Percentiles rank a stretch among this genome's conserved stretches.
Conservation (phyloP, 2,113 vertebrate species). For the Xyliphius kryptos region DNA sequence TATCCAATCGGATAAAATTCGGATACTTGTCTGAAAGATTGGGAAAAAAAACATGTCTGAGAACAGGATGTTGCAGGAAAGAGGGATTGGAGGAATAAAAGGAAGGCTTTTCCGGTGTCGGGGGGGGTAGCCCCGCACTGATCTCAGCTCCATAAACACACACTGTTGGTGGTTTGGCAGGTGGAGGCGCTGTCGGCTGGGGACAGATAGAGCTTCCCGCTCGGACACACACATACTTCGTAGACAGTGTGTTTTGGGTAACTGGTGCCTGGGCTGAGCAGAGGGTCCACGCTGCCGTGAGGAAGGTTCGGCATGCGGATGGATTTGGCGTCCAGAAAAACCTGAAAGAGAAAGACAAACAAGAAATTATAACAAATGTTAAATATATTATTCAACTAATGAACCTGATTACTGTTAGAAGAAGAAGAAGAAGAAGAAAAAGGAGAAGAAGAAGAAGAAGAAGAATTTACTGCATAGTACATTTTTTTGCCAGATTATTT, state of each 20-base stretch:
- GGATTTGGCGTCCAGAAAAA: constrained; percentile 88
- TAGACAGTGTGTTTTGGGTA: constrained; percentile 88
- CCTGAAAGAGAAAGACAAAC: too few relatives aligned
- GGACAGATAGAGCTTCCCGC: constrained; percentile 92
- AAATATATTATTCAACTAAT: too few relatives aligned
- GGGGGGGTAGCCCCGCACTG: constrained; percentile 58
- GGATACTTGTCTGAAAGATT: too few relatives aligned
- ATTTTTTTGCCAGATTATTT: too few relatives aligned
- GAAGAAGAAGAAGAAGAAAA: too few relatives aligned
- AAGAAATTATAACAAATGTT: too few relatives aligned
- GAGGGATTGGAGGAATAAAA: constrained; percentile 33
- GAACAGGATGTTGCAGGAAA: constrained; percentile 4
- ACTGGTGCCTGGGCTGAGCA: constrained; percentile 72
- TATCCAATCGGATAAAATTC: too few relatives aligned
- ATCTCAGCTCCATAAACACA: constrained; percentile 94
- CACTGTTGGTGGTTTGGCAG: constrained; percentile 88
- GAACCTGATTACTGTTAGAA: too few relatives aligned
- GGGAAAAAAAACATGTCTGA: too few relatives aligned
- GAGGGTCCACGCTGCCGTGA: constrained; percentile 73
- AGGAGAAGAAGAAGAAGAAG: too few relatives aligned
- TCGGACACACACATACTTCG: constrained; percentile 91
- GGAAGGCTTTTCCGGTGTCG: constrained; percentile 95
- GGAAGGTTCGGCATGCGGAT: constrained; percentile 91
- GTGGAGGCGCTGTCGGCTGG: constrained; percentile 88
- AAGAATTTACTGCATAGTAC: too few relatives aligned